These are phyloP conservation scores for Cistogaster globosa DNA, from an alignment of 2,888 invertebrate genomes.

Conservation along the genomic window DNA sequence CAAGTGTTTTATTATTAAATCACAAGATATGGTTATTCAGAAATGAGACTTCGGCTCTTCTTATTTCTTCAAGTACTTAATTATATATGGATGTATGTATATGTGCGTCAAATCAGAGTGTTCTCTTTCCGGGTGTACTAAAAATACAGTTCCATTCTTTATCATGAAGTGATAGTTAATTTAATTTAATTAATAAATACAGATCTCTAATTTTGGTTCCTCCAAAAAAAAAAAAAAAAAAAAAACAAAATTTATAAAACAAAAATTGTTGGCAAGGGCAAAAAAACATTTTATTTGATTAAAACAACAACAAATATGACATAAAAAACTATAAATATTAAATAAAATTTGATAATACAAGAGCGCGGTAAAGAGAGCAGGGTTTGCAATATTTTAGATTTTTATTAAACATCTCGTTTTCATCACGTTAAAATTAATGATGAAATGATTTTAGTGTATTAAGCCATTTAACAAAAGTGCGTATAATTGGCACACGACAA, in stretches of 20 bases:
- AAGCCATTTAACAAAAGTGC: neutral
- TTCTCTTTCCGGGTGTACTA: conserved; percentile 24
- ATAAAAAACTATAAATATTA: no score
- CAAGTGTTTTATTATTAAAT: conserved; percentile 32
- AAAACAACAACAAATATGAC: no score
- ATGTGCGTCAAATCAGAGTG: neutral
- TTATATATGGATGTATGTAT: neutral
- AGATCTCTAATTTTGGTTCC: neutral
- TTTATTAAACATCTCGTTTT: no score
- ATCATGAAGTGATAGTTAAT: conserved; percentile 14
- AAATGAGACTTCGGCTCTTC: neutral
- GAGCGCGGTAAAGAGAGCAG: no score
- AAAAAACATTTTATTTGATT: no score
- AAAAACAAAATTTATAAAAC: neutral
- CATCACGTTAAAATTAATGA: no score
- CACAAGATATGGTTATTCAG: neutral
- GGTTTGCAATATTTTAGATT: no score
- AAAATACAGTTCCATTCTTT: conserved; percentile 14
- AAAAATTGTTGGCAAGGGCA: no score
- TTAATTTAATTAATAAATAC: neutral
- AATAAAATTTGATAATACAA: no score
- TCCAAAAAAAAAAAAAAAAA: neutral
- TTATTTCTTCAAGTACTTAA: neutral
- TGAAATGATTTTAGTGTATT: neutral
- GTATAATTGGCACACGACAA: no score